Evolutionary conservation across 2,888 invertebrate genomes (phyloP), one percentile per base, ranked within the genome.

Genomic region (Spialia ferax): DNA sequence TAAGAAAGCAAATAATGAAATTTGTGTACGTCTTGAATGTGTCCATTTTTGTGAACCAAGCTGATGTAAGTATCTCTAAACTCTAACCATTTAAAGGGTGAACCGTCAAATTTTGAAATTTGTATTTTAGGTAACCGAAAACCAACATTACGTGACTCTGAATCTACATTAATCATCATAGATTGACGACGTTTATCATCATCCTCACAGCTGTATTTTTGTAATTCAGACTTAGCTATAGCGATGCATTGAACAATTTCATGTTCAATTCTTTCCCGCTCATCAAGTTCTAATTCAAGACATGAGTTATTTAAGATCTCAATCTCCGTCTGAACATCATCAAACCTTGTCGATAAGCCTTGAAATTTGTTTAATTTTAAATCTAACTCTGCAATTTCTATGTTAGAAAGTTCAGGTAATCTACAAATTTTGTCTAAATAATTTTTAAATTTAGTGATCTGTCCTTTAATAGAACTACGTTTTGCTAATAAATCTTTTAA

Each of bases 21-120:
- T 42, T 42, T 42, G 10, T 42, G 42, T 42, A 42, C 15, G 42
- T 15, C 42, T 42, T 42, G 42, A 42, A 42, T 42, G 42, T 15
- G 42, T 42, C 42, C 42, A 42, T 42, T 42, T 42, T 42, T 42
- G 42, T 42, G 42, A 42, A 42, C 42, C 42, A 42, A 15, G 42
- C 42, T 42, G 15, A 42, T 15, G 15, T 42, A 42, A 42, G 42
- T 42, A 15, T 42, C 42, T 42, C 42, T 42, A 15, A 42, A 42
- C 15, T 42, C 42, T 15, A 42, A 42, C 42, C 42, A 42, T 15
- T 13, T 38, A 38, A 38, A 38, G 13, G 35, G 35, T 13, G 35
- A 38, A 3, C 35, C 35, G n/a, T 38, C 35, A 5, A 38, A 38
- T 38, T 38, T 38, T n/a, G 35, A 38, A 38, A 38, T 38, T 38